Base-by-base conservation (phyloP, 2,797 vertebrate genomes). In the Linurgus olivaceus region DNA sequence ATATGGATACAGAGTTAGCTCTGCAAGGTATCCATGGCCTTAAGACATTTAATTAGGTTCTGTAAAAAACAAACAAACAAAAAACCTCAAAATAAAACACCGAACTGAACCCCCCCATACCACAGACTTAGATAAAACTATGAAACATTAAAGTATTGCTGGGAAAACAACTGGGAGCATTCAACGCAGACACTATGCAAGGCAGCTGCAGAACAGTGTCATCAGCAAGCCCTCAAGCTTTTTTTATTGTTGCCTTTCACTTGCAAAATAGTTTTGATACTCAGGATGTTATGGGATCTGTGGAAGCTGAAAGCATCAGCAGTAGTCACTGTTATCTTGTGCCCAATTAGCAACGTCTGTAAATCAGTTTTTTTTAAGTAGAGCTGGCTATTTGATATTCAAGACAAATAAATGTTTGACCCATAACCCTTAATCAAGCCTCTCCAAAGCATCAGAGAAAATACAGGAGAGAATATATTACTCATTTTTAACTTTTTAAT, bases 11-110 rank as follows among this genome's bases (percentile, higher is more conserved):
- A 93, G 88, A 95, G 93, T 95, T 96, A 96, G 92, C 93, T 96
- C 91, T 96, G 94, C 94, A 96, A 89, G 84, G 75, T 90, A 93
- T 93, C 80, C 92, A 95, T 96, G 92, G 90, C 80, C 83, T 87
- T 96, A 95, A 96, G 93, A 92, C 81, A 94, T 96, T 88, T 96
- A 95, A 93, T 91, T 95, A 97, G 84, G 81, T 87, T 96, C 96
- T 92, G 88, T 89, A 94, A 96, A 95, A 95, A 95, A 93, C 86
- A 96, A 96, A 76, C 66, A 95, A 92, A 91, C 78, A 93, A 87
- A 93, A 71, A 85, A 42, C 82, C 94, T 94, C 84, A 92, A 96
- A 95, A 87, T 79, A 93, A 95, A 95, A 93, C 78, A 82, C 59
- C 12, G 48, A 37, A 96, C 40, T 26, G 38, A 77, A 38, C 7